phyloP scores from a whole-genome alignment of 1,140 invertebrate genomes.

The Drosophila quadrilineata region DNA sequence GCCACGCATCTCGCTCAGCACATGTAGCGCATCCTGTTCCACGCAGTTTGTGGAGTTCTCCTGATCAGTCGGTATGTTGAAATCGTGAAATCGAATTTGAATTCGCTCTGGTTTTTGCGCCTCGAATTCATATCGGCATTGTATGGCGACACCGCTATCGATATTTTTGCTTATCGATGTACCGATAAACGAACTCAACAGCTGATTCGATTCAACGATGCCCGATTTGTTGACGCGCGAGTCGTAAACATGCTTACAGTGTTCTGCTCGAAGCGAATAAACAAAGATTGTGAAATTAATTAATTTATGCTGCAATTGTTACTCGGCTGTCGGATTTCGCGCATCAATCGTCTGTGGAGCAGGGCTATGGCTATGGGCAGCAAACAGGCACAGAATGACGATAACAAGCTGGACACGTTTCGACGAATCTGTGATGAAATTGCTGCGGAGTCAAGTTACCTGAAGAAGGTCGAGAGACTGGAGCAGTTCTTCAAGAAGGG shows the following conservation, averaged over 20 bases:
- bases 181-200: constrained; percentile 82
- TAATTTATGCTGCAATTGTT: constrained; percentile 17
- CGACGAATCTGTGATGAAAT: constrained; percentile 89
- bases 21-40: constrained; percentile 62
- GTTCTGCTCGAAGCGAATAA: constrained; percentile 45
- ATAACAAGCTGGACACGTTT: constrained; percentile 91
- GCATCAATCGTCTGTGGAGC: neutral
- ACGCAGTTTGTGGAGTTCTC: constrained; percentile 63
- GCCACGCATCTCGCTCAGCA: constrained; percentile 52
- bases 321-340: no score
- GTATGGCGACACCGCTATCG: constrained; percentile 82
- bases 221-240: constrained; percentile 92
- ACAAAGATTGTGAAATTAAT: neutral
- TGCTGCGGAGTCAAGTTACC: constrained; percentile 89
- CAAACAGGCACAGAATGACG: constrained; percentile 81
- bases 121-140: constrained; percentile 92
- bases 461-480: constrained; percentile 90
- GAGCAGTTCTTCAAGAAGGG: constrained; percentile 83
- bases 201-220: constrained; percentile 87
- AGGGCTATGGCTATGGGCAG: constrained; percentile 26
- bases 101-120: constrained; percentile 91
- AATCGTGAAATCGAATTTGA: constrained; percentile 80
- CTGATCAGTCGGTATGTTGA: constrained; percentile 65
- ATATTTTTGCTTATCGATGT: constrained; percentile 43
- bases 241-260: constrained; percentile 88